Conservation (phyloP, 2,888 invertebrate species). For the Zelleria hepariella region DNA sequence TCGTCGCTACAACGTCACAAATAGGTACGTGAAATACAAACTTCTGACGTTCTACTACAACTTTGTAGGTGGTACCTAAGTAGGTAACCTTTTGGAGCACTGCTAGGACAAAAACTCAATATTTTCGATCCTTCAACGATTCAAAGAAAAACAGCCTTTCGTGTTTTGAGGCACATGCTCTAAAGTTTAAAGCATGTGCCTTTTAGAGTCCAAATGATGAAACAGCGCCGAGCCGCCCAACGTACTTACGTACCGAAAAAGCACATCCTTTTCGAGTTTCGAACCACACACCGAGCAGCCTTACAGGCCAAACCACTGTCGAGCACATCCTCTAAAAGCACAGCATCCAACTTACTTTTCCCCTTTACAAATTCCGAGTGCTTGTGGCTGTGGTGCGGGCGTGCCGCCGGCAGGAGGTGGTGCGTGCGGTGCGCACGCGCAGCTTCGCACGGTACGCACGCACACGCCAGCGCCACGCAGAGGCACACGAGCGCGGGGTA, state of each 20-base stretch:
- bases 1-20: too few relatives aligned
- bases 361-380: conserved; percentile 82
- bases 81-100: too few relatives aligned
- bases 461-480: conserved; percentile 51
- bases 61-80: too few relatives aligned
- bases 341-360: conserved; percentile 76
- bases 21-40: too few relatives aligned
- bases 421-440: conserved; percentile 42
- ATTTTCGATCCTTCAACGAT: too few relatives aligned
- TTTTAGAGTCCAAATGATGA: too few relatives aligned
- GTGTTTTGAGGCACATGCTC: too few relatives aligned
- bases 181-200: too few relatives aligned
- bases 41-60: too few relatives aligned
- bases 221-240: background rate
- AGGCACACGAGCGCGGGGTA: conserved; percentile 44
- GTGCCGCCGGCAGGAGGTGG: conserved; percentile 40
- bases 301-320: background rate
- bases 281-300: background rate
- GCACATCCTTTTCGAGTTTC: background rate
- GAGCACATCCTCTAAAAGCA: conserved; percentile 11
- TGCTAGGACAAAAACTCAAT: too few relatives aligned
- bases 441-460: conserved; percentile 28
- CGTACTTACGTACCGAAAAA: background rate
- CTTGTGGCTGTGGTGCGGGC: conserved; percentile 33
- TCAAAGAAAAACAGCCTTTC: too few relatives aligned